Evolutionary conservation across 2,888 invertebrate species (phyloP).

Genomic region (Ormyrus pomaceus): DNA sequence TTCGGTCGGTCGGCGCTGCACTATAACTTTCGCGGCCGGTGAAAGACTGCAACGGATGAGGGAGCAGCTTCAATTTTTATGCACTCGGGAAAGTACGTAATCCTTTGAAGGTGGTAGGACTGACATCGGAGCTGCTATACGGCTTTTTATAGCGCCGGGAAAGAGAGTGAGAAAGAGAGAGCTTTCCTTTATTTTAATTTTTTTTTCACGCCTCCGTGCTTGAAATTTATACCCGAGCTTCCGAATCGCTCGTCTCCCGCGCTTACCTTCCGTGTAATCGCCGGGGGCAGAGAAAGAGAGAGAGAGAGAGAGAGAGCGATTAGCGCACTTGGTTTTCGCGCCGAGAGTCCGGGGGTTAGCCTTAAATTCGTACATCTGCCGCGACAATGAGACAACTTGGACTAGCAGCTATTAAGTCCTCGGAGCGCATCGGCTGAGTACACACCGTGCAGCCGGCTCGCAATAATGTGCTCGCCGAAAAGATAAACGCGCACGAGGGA

Average conservation of each 20-base stretch:
- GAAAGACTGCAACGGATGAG: slow-evolving; percentile 31
- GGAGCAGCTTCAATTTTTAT: slow-evolving; percentile 51
- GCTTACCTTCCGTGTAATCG: not conserved
- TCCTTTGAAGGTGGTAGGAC: slow-evolving; percentile 49
- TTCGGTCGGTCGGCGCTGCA: slow-evolving; percentile 13
- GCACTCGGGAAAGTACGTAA: slow-evolving; percentile 51
- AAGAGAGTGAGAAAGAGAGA: not conserved
- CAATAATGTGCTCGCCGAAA: slow-evolving; percentile 59
- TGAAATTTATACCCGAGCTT: no score
- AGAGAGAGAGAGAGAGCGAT: slow-evolving; percentile 22
- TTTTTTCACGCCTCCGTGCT: not conserved
- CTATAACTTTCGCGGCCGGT: slow-evolving; percentile 27
- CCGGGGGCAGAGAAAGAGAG: not conserved
- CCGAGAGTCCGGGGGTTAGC: slow-evolving; percentile 55
- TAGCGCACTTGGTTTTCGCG: slow-evolving; percentile 1
- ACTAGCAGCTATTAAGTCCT: slow-evolving; percentile 66
- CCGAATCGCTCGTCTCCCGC: not conserved
- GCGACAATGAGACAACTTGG: slow-evolving; percentile 69
- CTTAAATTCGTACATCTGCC: slow-evolving; percentile 73
- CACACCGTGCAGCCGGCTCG: slow-evolving; percentile 60
- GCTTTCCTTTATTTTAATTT: no score
- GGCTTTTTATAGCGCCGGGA: slow-evolving; percentile 15
- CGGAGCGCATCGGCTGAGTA: slow-evolving; percentile 70
- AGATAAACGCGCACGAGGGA: slow-evolving; percentile 57
- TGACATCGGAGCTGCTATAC: slow-evolving; percentile 13